phyloP scores from a whole-genome alignment of 2,113 vertebrate genomes.

The Camelus dromedarius region DNA sequence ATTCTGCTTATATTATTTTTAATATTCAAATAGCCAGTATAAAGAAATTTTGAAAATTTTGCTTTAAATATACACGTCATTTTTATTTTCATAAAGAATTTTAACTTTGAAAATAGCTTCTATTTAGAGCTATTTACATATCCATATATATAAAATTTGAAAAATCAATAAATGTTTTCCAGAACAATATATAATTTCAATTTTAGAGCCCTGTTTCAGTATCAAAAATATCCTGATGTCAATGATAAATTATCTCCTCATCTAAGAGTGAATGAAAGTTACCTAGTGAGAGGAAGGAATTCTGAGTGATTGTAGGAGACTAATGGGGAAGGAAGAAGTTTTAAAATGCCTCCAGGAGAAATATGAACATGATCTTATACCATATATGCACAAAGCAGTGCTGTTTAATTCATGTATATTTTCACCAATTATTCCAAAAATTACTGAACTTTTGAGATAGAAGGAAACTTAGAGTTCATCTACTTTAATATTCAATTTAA shows the following conservation, averaged over 20 bases:
- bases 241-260: neutral
- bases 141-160: neutral
- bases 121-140: neutral
- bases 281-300: neutral
- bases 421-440: slow-evolving; percentile 16
- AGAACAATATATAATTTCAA: neutral
- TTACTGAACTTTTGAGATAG: slow-evolving; percentile 38
- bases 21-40: slow-evolving; percentile 26
- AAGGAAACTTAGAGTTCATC: slow-evolving; percentile 58
- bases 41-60: neutral
- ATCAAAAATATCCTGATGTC: neutral
- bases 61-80: neutral
- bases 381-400: neutral
- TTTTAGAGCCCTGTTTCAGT: neutral
- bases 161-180: slow-evolving; percentile 46
- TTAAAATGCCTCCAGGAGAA: neutral
- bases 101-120: slow-evolving; percentile 40
- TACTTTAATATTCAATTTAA: slow-evolving; percentile 31
- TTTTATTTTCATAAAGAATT: slow-evolving; percentile 56
- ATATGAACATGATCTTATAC: neutral
- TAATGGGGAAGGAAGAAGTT: neutral
- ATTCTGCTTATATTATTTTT: slow-evolving; percentile 43
- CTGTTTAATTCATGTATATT: slow-evolving; percentile 34
- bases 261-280: neutral
- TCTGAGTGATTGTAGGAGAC: slow-evolving; percentile 7